Percentiles rank a stretch among this genome's conserved stretches.
Evolutionary conservation across 2,888 invertebrate genomes (phyloP).

Genomic region (Hemistola chrysoprasaria): DNA sequence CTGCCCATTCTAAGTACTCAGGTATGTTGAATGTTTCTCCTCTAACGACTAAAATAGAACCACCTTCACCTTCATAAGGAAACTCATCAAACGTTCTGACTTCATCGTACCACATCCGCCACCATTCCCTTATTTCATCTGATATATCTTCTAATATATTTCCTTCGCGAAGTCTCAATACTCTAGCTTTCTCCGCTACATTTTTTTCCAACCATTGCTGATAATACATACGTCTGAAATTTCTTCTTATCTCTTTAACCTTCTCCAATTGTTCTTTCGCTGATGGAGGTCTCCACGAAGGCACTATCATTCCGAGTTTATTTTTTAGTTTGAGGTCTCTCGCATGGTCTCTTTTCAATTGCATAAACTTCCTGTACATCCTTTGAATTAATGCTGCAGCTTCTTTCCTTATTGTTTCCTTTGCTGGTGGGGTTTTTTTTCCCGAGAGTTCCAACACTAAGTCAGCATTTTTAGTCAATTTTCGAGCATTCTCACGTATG

Average conservation of each 20-base stretch:
- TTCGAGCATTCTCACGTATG: slow-evolving; percentile 40
- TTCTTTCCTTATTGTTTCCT: slow-evolving; percentile 40
- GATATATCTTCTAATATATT: slow-evolving; percentile 88
- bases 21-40: slow-evolving; percentile 83
- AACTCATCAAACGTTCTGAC: slow-evolving; percentile 85
- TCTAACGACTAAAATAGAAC: slow-evolving; percentile 81
- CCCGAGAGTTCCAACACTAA: slow-evolving; percentile 66
- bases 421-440: slow-evolving; percentile 53
- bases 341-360: slow-evolving; percentile 56
- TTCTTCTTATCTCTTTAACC: slow-evolving; percentile 68
- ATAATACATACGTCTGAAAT: slow-evolving; percentile 67
- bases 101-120: slow-evolving; percentile 83
- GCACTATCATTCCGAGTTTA: slow-evolving; percentile 81
- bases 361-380: slow-evolving; percentile 67
- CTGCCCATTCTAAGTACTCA: slow-evolving; percentile 77
- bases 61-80: slow-evolving; percentile 88
- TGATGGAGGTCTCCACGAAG: slow-evolving; percentile 69
- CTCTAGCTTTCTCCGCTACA: slow-evolving; percentile 72
- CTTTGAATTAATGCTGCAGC: slow-evolving; percentile 55
- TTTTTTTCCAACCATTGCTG: slow-evolving; percentile 67
- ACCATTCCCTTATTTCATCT: slow-evolving; percentile 89
- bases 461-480: slow-evolving; percentile 55
- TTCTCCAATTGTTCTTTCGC: slow-evolving; percentile 69
- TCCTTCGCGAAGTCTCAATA: slow-evolving; percentile 75
- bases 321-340: slow-evolving; percentile 66